phyloP scores from a whole-genome alignment of 2,888 invertebrate species.

The Alviniconcha strummeri region DNA sequence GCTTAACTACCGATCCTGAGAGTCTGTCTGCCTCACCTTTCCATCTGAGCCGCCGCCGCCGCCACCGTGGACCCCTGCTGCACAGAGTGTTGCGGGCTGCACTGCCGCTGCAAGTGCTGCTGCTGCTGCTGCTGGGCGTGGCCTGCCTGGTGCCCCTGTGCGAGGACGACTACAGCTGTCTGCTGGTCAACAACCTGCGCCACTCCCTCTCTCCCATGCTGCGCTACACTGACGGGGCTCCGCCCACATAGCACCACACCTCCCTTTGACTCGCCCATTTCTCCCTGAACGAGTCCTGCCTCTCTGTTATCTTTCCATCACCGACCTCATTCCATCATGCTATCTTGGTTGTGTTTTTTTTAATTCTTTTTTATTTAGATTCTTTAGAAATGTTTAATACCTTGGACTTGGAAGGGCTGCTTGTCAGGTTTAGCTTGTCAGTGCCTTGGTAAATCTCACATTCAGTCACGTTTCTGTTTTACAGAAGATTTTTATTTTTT shows the following conservation, averaged over 20 bases:
- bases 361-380: not conserved
- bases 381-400: not conserved
- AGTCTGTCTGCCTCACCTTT: slow-evolving; percentile 1
- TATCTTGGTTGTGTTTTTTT: not conserved
- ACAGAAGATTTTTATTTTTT: too few species aligned
- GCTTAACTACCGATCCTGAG: slow-evolving; percentile 45
- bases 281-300: not conserved
- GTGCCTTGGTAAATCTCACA: too few species aligned
- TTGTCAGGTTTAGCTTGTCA: too few species aligned
- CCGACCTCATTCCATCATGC: too few species aligned
- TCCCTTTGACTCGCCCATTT: not conserved
- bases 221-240: slow-evolving; percentile 93
- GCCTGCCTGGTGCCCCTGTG: slow-evolving; percentile 93
- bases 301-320: too few species aligned
- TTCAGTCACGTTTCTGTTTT: too few species aligned
- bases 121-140: slow-evolving; percentile 93
- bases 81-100: slow-evolving; percentile 93
- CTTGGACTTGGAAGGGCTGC: too few species aligned
- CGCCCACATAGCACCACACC: slow-evolving; percentile 82
- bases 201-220: slow-evolving; percentile 91
- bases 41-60: not conserved
- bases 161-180: slow-evolving; percentile 87
- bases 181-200: slow-evolving; percentile 88
- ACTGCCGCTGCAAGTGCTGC: slow-evolving; percentile 94
- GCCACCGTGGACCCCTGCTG: slow-evolving; percentile 79